Base-by-base conservation (phyloP, 1,140 invertebrate species). In the Agrilus planipennis region DNA sequence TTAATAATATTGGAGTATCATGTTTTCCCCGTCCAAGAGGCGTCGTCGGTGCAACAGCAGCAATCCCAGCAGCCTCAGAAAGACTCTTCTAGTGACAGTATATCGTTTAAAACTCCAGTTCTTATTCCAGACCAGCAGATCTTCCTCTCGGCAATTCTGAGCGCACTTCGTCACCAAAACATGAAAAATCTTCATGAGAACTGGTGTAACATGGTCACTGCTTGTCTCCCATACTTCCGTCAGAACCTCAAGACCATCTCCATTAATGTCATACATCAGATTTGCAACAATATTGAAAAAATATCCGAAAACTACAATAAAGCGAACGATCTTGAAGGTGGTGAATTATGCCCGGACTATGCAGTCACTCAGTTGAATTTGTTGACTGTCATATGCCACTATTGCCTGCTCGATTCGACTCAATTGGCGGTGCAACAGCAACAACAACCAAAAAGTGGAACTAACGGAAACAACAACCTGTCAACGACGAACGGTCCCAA, bases 301-400 rank as follows among this genome's bases (percentile, higher is more conserved):
- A 53, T 70, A 25, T 57, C 66, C 9, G 51, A 51, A 20, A 53
- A 48, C 1, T 55, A 69, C 10, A 60, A 53, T 30, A n/a, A n/a
- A n/a, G n/a, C n/a, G n/a, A 51, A 50, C 15, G 29, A 27, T 9
- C 49, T 55, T 41, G 37, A 56, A 11, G 46, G 49, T 14, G 53
- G 54, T 11, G 57, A 60, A 44, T 37, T 59, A 10, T 51, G 54
- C 2, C 77, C 83, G 1, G 86, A 91, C 65, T 89, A 91, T 58
- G 72, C 84, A 1, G 70, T 88, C 1, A 84, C 74, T 0, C 73
- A 86, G 56, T 59, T 92, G 39, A 85, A 91, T 64, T 81, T 84
- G 1, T 58, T 92, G 37, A 89, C 85, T 1, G 80, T 85, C 23
- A 62, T 92, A 4, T 76, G 84, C 50, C 88, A 92, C 61, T 90